phyloP scores from a whole-genome alignment of 2,888 invertebrate species.

The Sinodicranocentrus sp. region DNA sequence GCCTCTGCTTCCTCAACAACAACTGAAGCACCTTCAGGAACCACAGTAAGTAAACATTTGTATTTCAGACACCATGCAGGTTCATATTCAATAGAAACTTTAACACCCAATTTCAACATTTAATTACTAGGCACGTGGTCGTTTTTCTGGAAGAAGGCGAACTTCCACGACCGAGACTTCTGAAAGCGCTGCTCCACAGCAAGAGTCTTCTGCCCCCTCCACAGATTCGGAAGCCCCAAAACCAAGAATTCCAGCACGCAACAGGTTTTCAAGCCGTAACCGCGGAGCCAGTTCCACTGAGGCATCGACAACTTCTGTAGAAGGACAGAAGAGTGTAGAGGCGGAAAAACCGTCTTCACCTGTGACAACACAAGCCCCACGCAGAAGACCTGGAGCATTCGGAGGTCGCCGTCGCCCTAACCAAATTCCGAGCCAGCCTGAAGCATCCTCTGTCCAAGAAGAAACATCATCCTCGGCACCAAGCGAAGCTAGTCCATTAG shows the following conservation, averaged over 20 bases:
- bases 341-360: constrained; percentile 34
- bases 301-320: constrained; percentile 35
- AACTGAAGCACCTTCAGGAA: constrained; percentile 44
- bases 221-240: constrained; percentile 39
- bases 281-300: constrained; percentile 59
- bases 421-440: constrained; percentile 37
- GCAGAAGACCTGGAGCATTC: constrained; percentile 54
- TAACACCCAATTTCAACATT: background rate
- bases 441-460: constrained; percentile 29
- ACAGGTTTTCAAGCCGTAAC: constrained; percentile 64
- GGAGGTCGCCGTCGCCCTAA: constrained; percentile 62
- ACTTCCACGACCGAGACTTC: constrained; percentile 49
- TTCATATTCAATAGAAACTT: too few species aligned
- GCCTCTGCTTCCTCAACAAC: constrained; percentile 40
- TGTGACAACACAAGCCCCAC: background rate
- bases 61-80: too few species aligned
- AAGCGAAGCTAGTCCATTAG: constrained; percentile 1
- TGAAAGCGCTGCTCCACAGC: constrained; percentile 27
- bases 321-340: constrained; percentile 28
- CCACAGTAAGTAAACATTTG: constrained; percentile 36
- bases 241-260: constrained; percentile 50
- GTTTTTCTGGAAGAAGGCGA: constrained; percentile 59
- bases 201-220: constrained; percentile 1
- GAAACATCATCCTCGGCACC: constrained; percentile 32
- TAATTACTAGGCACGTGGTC: constrained; percentile 33